Percentiles rank a stretch among this genome's conserved stretches.
Conservation (phyloP, 2,797 vertebrate species). For the Chaetophractus vellerosus region DNA sequence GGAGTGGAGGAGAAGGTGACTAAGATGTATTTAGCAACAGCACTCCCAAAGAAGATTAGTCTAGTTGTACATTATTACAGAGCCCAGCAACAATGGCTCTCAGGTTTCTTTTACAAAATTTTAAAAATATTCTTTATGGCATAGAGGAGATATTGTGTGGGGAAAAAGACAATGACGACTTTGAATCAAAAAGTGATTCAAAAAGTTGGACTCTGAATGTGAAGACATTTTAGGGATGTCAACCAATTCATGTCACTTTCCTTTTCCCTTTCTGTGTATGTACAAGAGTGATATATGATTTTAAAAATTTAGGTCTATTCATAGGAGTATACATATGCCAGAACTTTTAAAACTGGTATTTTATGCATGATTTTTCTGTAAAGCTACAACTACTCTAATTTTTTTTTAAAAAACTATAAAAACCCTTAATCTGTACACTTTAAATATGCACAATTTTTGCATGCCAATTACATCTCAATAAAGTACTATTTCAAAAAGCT, state of each 20-base stretch:
- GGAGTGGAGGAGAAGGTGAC: neutral
- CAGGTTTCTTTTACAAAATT: neutral
- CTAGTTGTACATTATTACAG: neutral
- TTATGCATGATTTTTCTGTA: too few species aligned
- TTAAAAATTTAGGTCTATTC: neutral
- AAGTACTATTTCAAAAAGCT: neutral
- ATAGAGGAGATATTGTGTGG: neutral
- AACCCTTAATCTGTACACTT: neutral
- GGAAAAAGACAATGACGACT: neutral
- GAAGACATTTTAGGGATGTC: slow-evolving; percentile 52
- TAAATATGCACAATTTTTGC: neutral
- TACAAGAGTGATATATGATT: neutral
- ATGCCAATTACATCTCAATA: neutral
- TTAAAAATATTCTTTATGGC: slow-evolving; percentile 36
- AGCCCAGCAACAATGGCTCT: neutral
- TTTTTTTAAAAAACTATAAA: too few species aligned
- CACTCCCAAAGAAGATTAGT: neutral
- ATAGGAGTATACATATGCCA: neutral
- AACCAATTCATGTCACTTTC: neutral
- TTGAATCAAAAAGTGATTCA: slow-evolving; percentile 37
- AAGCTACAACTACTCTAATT: too few species aligned
- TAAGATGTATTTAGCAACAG: neutral
- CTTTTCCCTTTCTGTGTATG: neutral
- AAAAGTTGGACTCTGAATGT: slow-evolving; percentile 35
- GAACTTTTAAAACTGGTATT: neutral